Base-by-base conservation (phyloP, 53 echinoderm and acorn worm species). In the Mesocentrotus franciscanus region DNA sequence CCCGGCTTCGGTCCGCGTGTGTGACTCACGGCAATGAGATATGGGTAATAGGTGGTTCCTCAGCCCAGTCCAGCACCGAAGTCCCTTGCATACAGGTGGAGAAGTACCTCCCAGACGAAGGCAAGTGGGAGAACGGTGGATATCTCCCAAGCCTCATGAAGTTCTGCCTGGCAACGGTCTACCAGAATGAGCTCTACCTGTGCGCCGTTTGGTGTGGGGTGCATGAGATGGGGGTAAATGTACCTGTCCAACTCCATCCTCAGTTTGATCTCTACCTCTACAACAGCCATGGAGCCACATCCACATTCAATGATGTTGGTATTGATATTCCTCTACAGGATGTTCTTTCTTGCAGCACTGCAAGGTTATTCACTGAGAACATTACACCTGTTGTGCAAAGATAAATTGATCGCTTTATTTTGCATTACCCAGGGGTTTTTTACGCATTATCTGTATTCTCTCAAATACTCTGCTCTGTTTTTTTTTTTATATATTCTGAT, bases 191-290 rank as follows among this genome's bases (percentile, higher is more conserved):
- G 56, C 87, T 98, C 16, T 98, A 96, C 92, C 95, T 98, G 24
- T 97, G 97, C 95, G 98, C 95, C 13, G 95, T 98, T 95, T 97
- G 97, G 97, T 92, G 96, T 92, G 97, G 97, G 56, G 95, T 97
- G 18, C 97, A 97, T 97, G 96, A 97, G 76, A 93, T 97, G 93
- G 96, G 97, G 22, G 71, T 97, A 14, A 97, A 93, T 13, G 96
- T 97, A 13, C 97, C 97, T 0, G 92, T 96, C 58, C 94, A 95
- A 61, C 97, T 97, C 17, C 95, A 96, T 84, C 96, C 97, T 14
- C 97, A 96, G 92, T 97, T 94, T 95, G 97, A 97, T 81, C 89
- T 97, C 87, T 97, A 97, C 95, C 96, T 94, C 71, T 95, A 95
- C 34, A 95, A 97, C 85, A 92, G 95, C 2, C 34, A 7, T 20